Conservation (phyloP, 2,888 invertebrate genomes). For the Rambutsinella grinnellia region DNA sequence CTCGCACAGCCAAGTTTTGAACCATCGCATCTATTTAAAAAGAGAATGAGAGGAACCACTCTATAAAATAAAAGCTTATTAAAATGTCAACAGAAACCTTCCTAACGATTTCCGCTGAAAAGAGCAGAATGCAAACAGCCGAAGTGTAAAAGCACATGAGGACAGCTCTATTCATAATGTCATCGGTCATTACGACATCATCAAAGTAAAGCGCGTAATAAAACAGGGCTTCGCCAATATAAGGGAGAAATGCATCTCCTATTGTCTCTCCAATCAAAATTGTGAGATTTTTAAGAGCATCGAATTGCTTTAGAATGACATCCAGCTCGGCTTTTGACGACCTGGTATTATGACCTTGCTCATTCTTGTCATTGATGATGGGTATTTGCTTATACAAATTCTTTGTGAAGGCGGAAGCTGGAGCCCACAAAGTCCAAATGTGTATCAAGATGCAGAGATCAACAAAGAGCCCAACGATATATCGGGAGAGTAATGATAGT, state of each 20-base stretch:
- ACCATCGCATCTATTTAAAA: constrained; percentile 44
- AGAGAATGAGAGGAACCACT: no score
- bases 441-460: constrained; percentile 24
- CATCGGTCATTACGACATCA: constrained; percentile 14
- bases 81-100: constrained; percentile 19
- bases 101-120: constrained; percentile 38
- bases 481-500: constrained; percentile 10
- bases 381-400: constrained; percentile 6
- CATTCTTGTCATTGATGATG: neutral
- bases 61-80: neutral
- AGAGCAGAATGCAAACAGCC: constrained; percentile 25
- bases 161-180: constrained; percentile 11
- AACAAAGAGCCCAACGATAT: constrained; percentile 29
- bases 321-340: constrained; percentile 8
- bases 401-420: constrained; percentile 4
- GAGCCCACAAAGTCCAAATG: constrained; percentile 26
- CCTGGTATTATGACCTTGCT: neutral
- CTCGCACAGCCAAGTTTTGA: constrained; percentile 21
- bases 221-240: constrained; percentile 38
- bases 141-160: constrained; percentile 28
- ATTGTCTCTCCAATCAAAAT: constrained; percentile 24
- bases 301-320: constrained; percentile 16
- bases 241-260: constrained; percentile 15
- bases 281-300: constrained; percentile 26
- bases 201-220: constrained; percentile 35